Evolutionary conservation across 2,113 vertebrate species (phyloP), one percentile per base, ranked within the genome.

Genomic region (Seriola rivoliana): DNA sequence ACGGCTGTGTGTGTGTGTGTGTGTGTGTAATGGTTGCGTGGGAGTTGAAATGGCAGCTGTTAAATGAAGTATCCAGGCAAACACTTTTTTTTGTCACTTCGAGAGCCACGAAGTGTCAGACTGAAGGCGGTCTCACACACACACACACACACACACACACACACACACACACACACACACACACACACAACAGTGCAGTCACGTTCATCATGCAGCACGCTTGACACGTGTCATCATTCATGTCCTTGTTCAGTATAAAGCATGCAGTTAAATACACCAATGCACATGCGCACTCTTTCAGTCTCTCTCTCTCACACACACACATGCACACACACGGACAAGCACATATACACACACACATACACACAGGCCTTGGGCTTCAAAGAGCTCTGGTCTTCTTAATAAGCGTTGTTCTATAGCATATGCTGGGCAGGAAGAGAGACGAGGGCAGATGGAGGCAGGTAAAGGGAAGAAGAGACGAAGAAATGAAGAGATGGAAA

Each of bases 31-130:
- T 70, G 32, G 71, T 72, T 69, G 86, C 52, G 90, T 90, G 82
- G 92, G 87, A 87, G 90, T 80, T 38, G 75, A 91, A 83, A 91
- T 90, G 84, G 78, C 85, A 90, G 78, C 85, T 88, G 85, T 90
- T 89, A 89, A 91, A 89, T 76, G 75, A 78, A 91, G 80, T 73
- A 85, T 85, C 50, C 63, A 81, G 67, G 82, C 80, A 80, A 82
- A 71, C 68, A 54, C 13, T 58, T 71, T 90, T 80, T 82, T 80
- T 58, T 69, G 25, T 77, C 75, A 75, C 78, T 75, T 50, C 19
- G 32, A 74, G 81, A 80, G 81, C 78, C 64, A 38, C 17, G 80
- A 71, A 81, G 85, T 83, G 85, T 82, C 78, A 84, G 85, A 79
- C 76, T 52, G 85, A 81, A 79, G 70, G 71, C 32, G 12, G 73